Base-by-base conservation (phyloP, 2,797 vertebrate species). In the Malacoctenus gilli region DNA sequence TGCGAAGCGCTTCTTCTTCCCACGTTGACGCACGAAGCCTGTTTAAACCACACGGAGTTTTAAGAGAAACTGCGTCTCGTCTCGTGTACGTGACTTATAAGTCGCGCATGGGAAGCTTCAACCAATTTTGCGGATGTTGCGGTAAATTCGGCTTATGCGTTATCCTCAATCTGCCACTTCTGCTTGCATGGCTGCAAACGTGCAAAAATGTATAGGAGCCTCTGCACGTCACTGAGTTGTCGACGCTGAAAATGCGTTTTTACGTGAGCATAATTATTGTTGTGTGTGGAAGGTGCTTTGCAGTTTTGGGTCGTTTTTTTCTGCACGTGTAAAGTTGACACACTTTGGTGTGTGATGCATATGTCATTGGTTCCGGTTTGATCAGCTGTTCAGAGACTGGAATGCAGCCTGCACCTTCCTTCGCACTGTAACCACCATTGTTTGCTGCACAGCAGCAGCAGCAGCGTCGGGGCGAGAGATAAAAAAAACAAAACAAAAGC, bases 361-460 rank as follows among this genome's bases (percentile, higher is more conserved):
- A 37, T 18, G 64, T 52, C 48, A 46, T 8, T 36, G 43, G 40
- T 82, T 76, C 59, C 57, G 67, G 78, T 78, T 79, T 75, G 28
- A 76, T 72, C 77, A 87, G 77, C 77, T 85, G 82, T 68, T 79
- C 59, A 14, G n/a, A 34, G 22, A 21, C 47, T n/a, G 61, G 51
- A 68, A 61, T 63, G 67, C 37, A 18, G 52, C 19, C 23, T 58
- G 46, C 35, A 49, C 22, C n/a, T n/a, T n/a, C n/a, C n/a, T n/a
- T n/a, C n/a, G n/a, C n/a, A n/a, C n/a, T n/a, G n/a, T 47, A 15
- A 49, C 44, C 22, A 54, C 1, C 12, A 9, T 20, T 43, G 22
- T 50, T 40, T 14, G 13, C 13, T 40, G 42, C 15, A 14, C 4
- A 13, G 8, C 13, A 34, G 14, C 13, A 31, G 18, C 8, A 38